These are phyloP conservation scores for Platerodrilus igneus DNA, from an alignment of 2,888 invertebrate genomes.

Conservation along the genomic window DNA sequence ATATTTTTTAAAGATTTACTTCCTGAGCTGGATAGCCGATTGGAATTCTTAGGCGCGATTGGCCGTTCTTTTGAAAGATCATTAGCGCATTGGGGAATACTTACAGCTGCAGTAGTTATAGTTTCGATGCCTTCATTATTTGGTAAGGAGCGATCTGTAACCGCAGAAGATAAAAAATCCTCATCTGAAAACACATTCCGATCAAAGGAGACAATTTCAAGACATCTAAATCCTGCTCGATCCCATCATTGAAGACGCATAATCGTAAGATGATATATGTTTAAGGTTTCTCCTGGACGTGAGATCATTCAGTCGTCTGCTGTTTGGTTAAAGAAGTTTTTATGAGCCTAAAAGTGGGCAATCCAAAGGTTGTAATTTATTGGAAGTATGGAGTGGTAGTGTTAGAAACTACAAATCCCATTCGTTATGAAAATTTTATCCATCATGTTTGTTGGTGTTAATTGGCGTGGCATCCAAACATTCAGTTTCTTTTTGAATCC, in stretches of 20 bases:
- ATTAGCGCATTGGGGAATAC: too few species aligned
- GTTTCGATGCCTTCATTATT: neutral
- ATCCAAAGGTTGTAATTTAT: slow-evolving; percentile 34
- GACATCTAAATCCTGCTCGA: slow-evolving; percentile 8
- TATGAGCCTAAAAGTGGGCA: too few species aligned
- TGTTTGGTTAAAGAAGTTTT: slow-evolving; percentile 17
- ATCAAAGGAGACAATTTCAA: slow-evolving; percentile 11
- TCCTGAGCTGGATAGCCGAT: too few species aligned
- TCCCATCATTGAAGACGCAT: slow-evolving; percentile 18
- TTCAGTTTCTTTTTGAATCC: slow-evolving; percentile 29
- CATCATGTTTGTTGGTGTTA: too few species aligned
- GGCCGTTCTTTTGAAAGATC: too few species aligned
- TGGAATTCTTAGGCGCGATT: too few species aligned
- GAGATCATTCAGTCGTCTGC: slow-evolving; percentile 25
- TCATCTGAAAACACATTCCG: slow-evolving; percentile 12
- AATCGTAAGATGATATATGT: slow-evolving; percentile 24
- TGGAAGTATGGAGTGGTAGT: slow-evolving; percentile 31
- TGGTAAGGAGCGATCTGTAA: neutral
- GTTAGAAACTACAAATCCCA: slow-evolving; percentile 33
- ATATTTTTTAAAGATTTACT: too few species aligned
- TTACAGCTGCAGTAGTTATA: neutral
- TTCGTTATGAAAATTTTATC: slow-evolving; percentile 38
- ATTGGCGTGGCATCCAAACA: too few species aligned
- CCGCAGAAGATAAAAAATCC: slow-evolving; percentile 14
- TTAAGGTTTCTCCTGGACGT: slow-evolving; percentile 29